phyloP scores from a whole-genome alignment of 2,888 invertebrate species.

The Drosophila suboccidentalis region DNA sequence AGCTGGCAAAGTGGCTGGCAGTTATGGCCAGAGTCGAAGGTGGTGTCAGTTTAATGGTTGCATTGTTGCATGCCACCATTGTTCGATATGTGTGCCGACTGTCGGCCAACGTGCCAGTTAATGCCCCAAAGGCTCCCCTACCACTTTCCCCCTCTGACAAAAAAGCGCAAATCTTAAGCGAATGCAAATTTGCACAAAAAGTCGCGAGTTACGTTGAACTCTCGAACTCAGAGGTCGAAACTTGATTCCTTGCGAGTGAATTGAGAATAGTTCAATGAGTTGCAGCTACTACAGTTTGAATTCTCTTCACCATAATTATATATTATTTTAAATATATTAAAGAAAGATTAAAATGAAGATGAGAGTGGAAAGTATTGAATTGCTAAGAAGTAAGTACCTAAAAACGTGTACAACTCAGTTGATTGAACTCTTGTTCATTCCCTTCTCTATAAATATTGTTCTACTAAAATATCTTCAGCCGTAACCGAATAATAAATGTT shows the following conservation, averaged over 20 bases:
- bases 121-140: background rate
- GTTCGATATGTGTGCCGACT: constrained; percentile 57
- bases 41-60: constrained; percentile 44
- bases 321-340: background rate
- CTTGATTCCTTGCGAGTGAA: background rate
- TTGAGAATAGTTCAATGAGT: constrained; percentile 1
- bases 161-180: constrained; percentile 34
- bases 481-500: constrained; percentile 19
- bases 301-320: background rate
- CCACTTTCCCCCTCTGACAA: background rate
- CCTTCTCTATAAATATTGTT: constrained; percentile 12
- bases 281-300: background rate
- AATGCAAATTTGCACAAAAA: constrained; percentile 54
- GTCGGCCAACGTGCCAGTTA: constrained; percentile 58
- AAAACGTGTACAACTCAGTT: background rate
- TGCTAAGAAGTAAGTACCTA: too few relatives aligned
- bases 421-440: constrained; percentile 8
- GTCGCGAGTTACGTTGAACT: constrained; percentile 53
- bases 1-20: constrained; percentile 17
- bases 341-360: background rate
- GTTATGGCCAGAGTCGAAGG: constrained; percentile 22
- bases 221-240: constrained; percentile 31
- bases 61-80: constrained; percentile 52
- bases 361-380: background rate
- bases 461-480: constrained; percentile 8